Evolutionary conservation across 2,888 invertebrate species (phyloP).

Genomic region (Callinectes sapidus): DNA sequence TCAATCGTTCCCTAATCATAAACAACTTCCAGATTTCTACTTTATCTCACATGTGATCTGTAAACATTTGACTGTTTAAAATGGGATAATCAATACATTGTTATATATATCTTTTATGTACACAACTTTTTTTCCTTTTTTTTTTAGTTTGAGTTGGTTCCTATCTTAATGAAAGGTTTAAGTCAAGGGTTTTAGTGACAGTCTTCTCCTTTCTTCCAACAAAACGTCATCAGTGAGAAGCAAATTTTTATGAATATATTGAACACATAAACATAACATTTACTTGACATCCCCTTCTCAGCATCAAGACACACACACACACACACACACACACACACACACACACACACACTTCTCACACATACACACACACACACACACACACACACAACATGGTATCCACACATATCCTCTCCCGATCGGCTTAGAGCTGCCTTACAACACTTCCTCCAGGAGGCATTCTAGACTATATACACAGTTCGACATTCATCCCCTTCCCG

Average conservation of each 20-base stretch:
- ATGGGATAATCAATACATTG: no score
- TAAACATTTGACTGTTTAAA: no score
- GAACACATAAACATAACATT: not conserved
- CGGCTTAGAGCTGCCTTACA: conserved; percentile 30
- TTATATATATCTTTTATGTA: not conserved
- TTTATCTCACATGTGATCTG: no score
- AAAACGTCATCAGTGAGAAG: not conserved
- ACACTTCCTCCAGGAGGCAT: conserved; percentile 33
- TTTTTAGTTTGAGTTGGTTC: not conserved
- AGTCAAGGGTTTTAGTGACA: not conserved
- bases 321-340: conserved; percentile 38
- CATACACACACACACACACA: conserved; percentile 29
- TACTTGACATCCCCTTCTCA: not conserved
- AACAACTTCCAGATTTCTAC: no score
- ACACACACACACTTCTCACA: conserved; percentile 35
- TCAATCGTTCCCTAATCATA: no score
- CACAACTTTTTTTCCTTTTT: not conserved
- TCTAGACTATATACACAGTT: conserved; percentile 24
- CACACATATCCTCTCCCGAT: conserved; percentile 19
- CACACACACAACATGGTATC: conserved; percentile 20
- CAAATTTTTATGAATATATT: not conserved
- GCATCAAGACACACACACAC: not conserved
- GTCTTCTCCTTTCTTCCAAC: not conserved
- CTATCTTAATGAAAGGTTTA: not conserved
- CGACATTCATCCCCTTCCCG: conserved; percentile 34